Percentiles rank a stretch among this genome's conserved stretches.
These are phyloP conservation scores for Urosaurus nigricauda DNA, from an alignment of 2,797 vertebrate species.

Conservation along the genomic window DNA sequence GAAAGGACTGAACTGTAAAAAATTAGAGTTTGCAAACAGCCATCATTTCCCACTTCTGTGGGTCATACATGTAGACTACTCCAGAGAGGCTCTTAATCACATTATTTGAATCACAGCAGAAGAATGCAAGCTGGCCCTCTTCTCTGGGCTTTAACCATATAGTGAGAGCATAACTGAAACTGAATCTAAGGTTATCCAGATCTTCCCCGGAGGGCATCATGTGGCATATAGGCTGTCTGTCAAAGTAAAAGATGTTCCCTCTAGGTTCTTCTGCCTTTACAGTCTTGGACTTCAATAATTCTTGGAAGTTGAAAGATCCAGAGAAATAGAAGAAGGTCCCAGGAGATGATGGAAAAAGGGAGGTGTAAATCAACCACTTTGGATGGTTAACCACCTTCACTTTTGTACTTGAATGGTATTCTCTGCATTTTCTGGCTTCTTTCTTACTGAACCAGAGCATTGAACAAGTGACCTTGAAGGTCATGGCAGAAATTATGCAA, in stretches of 20 bases:
- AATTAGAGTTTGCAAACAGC: too few relatives aligned
- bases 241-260: neutral
- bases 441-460: neutral
- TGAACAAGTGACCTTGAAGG: neutral
- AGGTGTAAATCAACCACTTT: neutral
- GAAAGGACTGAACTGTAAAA: too few relatives aligned
- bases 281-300: accelerated
- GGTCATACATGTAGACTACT: too few relatives aligned
- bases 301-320: too few relatives aligned
- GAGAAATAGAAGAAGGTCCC: neutral
- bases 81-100: too few relatives aligned
- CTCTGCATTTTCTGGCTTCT: neutral
- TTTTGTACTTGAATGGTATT: neutral
- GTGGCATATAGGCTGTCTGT: neutral
- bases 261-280: neutral
- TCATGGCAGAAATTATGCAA: too few relatives aligned
- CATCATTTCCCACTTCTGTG: too few relatives aligned
- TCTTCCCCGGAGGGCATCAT: neutral
- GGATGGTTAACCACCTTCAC: neutral
- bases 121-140: neutral
- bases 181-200: neutral
- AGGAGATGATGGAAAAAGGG: neutral
- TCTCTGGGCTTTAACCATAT: neutral
- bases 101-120: too few relatives aligned
- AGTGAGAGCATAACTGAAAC: neutral